These are phyloP conservation scores for Athene noctua DNA, from an alignment of 2,113 vertebrate genomes.

Conservation along the genomic window DNA sequence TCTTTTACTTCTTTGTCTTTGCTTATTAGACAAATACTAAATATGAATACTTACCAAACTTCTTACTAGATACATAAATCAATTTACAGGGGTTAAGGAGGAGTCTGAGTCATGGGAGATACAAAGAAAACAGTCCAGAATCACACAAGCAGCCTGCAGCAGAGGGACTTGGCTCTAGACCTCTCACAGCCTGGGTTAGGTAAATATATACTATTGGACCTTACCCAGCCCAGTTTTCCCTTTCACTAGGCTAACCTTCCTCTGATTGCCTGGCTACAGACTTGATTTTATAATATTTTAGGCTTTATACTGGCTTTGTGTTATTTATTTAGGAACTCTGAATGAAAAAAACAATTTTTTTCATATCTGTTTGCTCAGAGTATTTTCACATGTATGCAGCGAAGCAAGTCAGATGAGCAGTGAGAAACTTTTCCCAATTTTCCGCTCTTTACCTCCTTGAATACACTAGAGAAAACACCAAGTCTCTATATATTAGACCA, in stretches of 20 bases:
- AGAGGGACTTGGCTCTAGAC: not conserved
- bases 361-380: not conserved
- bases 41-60: not conserved
- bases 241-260: not conserved
- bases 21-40: not conserved
- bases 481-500: not conserved
- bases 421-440: not conserved
- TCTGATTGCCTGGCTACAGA: not conserved
- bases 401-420: not conserved
- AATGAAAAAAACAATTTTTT: not conserved
- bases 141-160: not conserved
- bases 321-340: not conserved
- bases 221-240: not conserved
- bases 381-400: not conserved
- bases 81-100: not conserved
- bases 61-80: not conserved
- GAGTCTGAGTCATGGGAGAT: not conserved
- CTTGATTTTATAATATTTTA: not conserved
- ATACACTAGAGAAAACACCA: not conserved
- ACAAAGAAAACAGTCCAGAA: not conserved
- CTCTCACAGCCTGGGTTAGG: not conserved
- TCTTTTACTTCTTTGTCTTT: not conserved
- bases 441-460: not conserved
- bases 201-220: not conserved
- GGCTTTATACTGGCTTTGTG: not conserved